Conservation (phyloP, 2,888 invertebrate species). For the Germaria angustata region DNA sequence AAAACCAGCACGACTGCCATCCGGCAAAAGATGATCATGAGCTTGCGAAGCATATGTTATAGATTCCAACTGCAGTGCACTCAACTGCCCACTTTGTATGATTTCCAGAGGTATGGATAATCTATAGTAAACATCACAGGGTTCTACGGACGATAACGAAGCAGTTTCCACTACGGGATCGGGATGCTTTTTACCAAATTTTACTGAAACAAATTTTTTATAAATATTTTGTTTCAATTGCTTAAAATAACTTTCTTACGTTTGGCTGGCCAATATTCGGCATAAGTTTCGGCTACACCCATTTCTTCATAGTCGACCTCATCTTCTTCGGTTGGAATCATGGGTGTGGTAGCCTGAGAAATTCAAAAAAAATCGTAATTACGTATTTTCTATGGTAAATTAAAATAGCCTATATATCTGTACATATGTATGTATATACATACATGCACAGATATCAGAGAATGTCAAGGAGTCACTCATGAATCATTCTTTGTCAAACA, state of each 20-base stretch:
- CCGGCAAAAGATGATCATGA: constrained; percentile 93
- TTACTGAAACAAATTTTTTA: constrained; percentile 82
- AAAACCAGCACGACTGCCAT: constrained; percentile 95
- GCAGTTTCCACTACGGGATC: constrained; percentile 99
- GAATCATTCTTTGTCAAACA: no score
- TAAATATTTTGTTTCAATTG: neutral
- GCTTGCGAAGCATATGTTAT: constrained; percentile 98
- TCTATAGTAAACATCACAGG: constrained; percentile 94
- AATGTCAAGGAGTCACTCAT: no score
- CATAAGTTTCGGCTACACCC: constrained; percentile 98
- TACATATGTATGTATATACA: no score
- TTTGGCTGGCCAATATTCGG: constrained; percentile 98
- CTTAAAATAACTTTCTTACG: constrained; percentile 80
- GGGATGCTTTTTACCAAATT: constrained; percentile 96
- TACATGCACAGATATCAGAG: no score
- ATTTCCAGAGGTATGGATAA: constrained; percentile 91
- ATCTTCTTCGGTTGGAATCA: constrained; percentile 83
- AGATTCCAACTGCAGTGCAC: constrained; percentile 97
- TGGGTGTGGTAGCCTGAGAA: constrained; percentile 64
- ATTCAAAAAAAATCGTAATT: no score
- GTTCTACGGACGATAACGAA: constrained; percentile 96
- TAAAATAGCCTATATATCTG: no score
- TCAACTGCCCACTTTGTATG: constrained; percentile 91
- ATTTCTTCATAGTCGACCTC: constrained; percentile 97
- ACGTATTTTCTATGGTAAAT: no score